A percentile compares a stretch with the other conserved stretches of the same genome.
These are phyloP conservation scores for Dinomys branickii DNA, from an alignment of 2,113 vertebrate genomes.

Conservation along the genomic window DNA sequence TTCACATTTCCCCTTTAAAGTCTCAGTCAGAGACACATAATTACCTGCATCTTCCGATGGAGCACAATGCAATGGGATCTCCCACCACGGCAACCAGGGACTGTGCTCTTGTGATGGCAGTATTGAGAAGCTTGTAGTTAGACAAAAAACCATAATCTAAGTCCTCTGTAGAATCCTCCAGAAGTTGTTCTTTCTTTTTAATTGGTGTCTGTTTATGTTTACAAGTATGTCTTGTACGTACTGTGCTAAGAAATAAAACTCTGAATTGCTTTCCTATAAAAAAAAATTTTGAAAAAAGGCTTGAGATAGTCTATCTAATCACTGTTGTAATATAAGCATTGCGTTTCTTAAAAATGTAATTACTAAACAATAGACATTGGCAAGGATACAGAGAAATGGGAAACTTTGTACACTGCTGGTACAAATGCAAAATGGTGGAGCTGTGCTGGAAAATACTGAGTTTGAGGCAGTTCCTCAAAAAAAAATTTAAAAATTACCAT, in stretches of 20 bases:
- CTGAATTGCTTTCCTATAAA: conserved; percentile 96
- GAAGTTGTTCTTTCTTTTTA: conserved; percentile 97
- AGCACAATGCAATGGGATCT: conserved; percentile 98
- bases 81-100: conserved; percentile 98
- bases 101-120: conserved; percentile 98
- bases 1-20: conserved; percentile 44
- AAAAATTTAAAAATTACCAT: background rate
- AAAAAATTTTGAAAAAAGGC: conserved; percentile 49
- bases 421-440: background rate
- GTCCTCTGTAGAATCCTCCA: conserved; percentile 98
- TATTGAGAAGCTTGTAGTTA: conserved; percentile 99
- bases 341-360: conserved; percentile 40
- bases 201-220: conserved; percentile 99
- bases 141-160: conserved; percentile 99
- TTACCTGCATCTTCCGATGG: conserved; percentile 99
- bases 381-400: background rate
- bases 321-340: background rate
- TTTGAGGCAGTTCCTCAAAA: background rate
- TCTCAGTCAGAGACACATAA: conserved; percentile 41
- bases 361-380: background rate
- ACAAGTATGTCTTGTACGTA: conserved; percentile 97
- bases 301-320: conserved; percentile 65
- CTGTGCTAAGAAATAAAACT: conserved; percentile 98
- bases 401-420: background rate
- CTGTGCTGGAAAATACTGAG: background rate